A percentile compares a stretch with the other conserved stretches of the same genome.
Evolutionary conservation across 1,140 invertebrate species (phyloP).

Genomic region (Caenorhabditis inopinata): DNA sequence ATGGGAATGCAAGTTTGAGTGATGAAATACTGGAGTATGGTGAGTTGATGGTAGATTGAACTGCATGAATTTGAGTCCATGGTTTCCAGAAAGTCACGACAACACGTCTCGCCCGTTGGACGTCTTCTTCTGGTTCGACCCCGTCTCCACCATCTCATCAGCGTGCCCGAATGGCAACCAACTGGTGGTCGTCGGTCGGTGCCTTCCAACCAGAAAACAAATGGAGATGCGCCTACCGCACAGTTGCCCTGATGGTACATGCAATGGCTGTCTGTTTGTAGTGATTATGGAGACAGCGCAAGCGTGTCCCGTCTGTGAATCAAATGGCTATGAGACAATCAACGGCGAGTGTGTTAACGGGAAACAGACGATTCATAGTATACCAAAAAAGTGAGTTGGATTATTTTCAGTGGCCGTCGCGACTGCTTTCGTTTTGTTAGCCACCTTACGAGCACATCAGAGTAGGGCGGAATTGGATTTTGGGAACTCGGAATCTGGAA

Average conservation of each 20-base stretch:
- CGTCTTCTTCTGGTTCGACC: slow-evolving; percentile 48
- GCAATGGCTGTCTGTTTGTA: slow-evolving; percentile 73
- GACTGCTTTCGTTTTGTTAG: no score
- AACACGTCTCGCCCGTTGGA: slow-evolving; percentile 40
- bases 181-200: slow-evolving; percentile 70
- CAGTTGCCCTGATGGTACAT: slow-evolving; percentile 72
- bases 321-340: slow-evolving; percentile 68
- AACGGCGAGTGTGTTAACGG: slow-evolving; percentile 71
- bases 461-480: no score
- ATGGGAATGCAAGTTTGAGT: slow-evolving; percentile 13
- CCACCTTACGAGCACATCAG: no score
- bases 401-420: no score
- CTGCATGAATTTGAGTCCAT: background rate
- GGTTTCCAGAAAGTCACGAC: slow-evolving; percentile 33
- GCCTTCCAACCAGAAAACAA: slow-evolving; percentile 53
- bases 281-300: slow-evolving; percentile 67
- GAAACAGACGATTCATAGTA: slow-evolving; percentile 70
- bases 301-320: slow-evolving; percentile 71
- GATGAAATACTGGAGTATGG: slow-evolving; percentile 48
- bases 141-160: slow-evolving; percentile 66
- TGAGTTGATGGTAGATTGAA: background rate
- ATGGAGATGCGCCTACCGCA: slow-evolving; percentile 66
- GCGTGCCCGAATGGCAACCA: slow-evolving; percentile 70
- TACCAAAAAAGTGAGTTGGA: slow-evolving; percentile 67
- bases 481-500: no score